Evolutionary conservation across 2,888 invertebrate genomes (phyloP), one percentile per base, ranked within the genome.

Genomic region (Chorisops tibialis): DNA sequence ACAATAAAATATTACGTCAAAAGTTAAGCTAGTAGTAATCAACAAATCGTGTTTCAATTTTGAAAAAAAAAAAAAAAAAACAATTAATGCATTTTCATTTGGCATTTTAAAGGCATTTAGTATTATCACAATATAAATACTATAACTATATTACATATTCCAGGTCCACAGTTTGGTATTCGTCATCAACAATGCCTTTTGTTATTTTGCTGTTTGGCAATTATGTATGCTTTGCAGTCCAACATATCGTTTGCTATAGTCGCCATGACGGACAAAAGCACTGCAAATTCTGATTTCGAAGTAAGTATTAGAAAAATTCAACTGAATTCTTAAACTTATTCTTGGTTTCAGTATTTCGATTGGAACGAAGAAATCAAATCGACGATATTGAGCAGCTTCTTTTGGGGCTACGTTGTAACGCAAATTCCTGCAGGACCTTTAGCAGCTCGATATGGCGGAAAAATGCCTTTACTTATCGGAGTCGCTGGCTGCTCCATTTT

Each of bases 341-440:
- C 12, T 2, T 16, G 12, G 41, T 24, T 54, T 12, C 69, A 66
- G n/a, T 21, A 59, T 16, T 65, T 62, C 63, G 68, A 75, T 73
- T 68, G 80, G 85, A 81, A 79, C 49, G 70, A 80, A 61, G 70
- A 77, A 7, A 81, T 82, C 11, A 81, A 82, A 67, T 78, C 82
- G 0, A 70, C 85, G 61, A 81, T 90, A 37, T 76, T 89, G 7
- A 88, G 88, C 6, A 87, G 90, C 0, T 91, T 90, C 75, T 89
- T 90, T 75, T 88, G 88, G 88, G 91, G 91, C 2, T 91, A 91
- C 72, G 81, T 88, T 1, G 67, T 87, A 4, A 84, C 87, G 16
- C 91, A 91, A 76, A 76, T 91, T 1, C 87, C 87, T 0, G 85
- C 85, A 0, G 87, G 89, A 0, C n/a, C 49, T 0, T 38, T 60